Conservation (phyloP, 2,888 invertebrate species). For the Hirtodrosophila alboralis region DNA sequence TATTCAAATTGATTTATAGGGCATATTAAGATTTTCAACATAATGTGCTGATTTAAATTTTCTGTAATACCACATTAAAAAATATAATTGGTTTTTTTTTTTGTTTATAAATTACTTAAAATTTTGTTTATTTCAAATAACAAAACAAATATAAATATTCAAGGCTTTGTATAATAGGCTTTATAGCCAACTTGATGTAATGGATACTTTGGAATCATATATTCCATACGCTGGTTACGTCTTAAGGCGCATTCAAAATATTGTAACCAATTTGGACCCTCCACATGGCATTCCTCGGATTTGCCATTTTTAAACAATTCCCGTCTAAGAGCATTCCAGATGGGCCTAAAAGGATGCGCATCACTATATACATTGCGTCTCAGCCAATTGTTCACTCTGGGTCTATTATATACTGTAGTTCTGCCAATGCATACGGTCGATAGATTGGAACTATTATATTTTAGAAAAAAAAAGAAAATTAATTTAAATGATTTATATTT, state of each 20-base stretch:
- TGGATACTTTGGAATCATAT: conserved; percentile 23
- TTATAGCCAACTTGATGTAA: conserved; percentile 19
- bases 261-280: not conserved
- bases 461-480: no score
- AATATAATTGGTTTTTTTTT: no score
- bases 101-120: no score
- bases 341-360: not conserved
- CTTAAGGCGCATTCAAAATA: conserved; percentile 14
- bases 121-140: no score
- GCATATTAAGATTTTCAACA: no score
- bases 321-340: conserved; percentile 3
- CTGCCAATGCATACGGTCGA: conserved; percentile 1
- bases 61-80: no score
- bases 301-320: not conserved
- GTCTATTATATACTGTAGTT: conserved; percentile 20
- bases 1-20: no score
- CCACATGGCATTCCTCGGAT: conserved; percentile 24
- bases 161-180: not conserved
- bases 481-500: no score
- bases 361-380: not conserved
- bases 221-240: conserved; percentile 28
- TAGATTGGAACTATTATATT: no score
- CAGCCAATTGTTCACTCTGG: not conserved
- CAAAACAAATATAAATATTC: no score
- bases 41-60: no score